Percentiles rank a stretch among this genome's conserved stretches.
phyloP scores from a whole-genome alignment of 1,140 invertebrate genomes.

The Nebria ingens region DNA sequence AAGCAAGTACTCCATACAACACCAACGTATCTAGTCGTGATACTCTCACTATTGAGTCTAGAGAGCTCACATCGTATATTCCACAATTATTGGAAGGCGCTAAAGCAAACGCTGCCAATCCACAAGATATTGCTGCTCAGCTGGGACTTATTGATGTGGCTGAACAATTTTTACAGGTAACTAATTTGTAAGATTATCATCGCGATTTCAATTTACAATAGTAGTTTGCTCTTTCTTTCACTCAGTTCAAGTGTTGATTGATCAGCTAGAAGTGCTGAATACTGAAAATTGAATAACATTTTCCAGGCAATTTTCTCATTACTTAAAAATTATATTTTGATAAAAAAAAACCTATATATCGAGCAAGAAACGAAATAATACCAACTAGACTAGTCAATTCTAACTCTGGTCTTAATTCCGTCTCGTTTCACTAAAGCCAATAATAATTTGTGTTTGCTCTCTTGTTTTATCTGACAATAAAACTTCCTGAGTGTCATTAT shows the following conservation, averaged over 20 bases:
- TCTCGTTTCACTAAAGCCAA: too few species aligned
- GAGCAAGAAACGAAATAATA: too few species aligned
- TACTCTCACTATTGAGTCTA: slow-evolving; percentile 66
- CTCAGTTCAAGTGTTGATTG: too few species aligned
- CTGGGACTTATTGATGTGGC: slow-evolving; percentile 76
- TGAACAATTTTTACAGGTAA: slow-evolving; percentile 77
- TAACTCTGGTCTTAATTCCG: too few species aligned
- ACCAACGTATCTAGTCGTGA: slow-evolving; percentile 52
- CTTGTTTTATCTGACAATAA: slow-evolving; percentile 30
- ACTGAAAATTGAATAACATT: too few species aligned
- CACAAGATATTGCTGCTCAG: slow-evolving; percentile 65
- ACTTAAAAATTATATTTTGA: too few species aligned
- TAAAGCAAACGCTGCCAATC: slow-evolving; percentile 57
- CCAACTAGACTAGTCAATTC: too few species aligned
- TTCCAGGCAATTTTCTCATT: too few species aligned
- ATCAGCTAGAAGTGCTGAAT: too few species aligned
- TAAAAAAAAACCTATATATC: too few species aligned
- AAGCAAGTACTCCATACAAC: slow-evolving; percentile 56
- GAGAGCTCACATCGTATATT: slow-evolving; percentile 65
- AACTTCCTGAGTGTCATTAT: slow-evolving; percentile 6
- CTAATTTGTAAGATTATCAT: slow-evolving; percentile 45
- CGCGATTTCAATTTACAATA: slow-evolving; percentile 21
- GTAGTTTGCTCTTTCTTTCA: slow-evolving; percentile 6
- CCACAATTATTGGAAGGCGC: slow-evolving; percentile 74
- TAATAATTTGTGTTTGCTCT: slow-evolving; percentile 40